Evolutionary conservation across 2,113 vertebrate species (phyloP).

Genomic region (Clarias batrachus): DNA sequence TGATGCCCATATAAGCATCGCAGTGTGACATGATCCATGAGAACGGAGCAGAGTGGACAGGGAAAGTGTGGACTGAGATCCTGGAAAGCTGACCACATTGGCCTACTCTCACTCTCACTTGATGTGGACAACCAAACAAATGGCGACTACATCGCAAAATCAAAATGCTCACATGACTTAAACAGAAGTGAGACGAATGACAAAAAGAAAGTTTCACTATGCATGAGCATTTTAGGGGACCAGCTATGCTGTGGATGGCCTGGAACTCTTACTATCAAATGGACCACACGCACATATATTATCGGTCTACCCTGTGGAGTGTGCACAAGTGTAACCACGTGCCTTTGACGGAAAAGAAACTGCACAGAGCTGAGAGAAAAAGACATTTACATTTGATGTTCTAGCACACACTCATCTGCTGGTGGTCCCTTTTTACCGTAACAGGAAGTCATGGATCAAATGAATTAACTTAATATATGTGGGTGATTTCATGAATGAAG

Average conservation of each 20-base stretch:
- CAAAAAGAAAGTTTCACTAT: not conserved
- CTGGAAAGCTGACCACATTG: no score
- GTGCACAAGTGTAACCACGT: slow-evolving; percentile 3
- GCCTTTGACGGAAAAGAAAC: not conserved
- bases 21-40: no score
- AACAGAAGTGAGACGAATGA: not conserved
- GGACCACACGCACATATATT: not conserved
- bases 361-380: not conserved
- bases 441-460: slow-evolving; percentile 10
- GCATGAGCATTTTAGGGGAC: not conserved
- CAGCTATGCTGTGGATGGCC: not conserved
- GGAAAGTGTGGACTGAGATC: no score
- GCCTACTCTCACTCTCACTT: no score
- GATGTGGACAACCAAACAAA: not conserved
- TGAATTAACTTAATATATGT: slow-evolving; percentile 11
- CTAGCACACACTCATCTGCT: not conserved
- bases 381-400: not conserved
- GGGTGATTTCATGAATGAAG: slow-evolving; percentile 9
- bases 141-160: not conserved
- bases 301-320: not conserved
- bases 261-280: not conserved
- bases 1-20: no score
- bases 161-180: not conserved
- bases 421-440: slow-evolving; percentile 17
- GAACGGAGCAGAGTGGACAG: no score